Evolutionary conservation across 2,797 vertebrate species (phyloP), one percentile per base, ranked within the genome.

Genomic region (Artibeus lituratus): DNA sequence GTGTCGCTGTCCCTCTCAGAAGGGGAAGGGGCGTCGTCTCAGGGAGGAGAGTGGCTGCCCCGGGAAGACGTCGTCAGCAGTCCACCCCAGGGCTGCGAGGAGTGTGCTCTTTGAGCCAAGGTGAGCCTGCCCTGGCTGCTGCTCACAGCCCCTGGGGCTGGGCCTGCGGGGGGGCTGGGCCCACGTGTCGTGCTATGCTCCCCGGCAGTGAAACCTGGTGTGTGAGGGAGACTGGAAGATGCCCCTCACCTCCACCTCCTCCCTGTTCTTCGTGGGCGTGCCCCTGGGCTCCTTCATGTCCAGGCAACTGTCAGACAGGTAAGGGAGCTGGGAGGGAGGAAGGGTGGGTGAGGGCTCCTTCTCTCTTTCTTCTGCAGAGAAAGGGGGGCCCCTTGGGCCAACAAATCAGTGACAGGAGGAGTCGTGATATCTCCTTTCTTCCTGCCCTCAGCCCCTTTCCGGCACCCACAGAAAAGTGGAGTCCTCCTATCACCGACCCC

Each of bases 241-340:
- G 0, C 99, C 99, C 0, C 90, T 99, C 95, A 99, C 99, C 10
- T 98, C 99, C 95, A 99, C 99, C 10, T 98, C 99, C 42, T 99
- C 99, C 18, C 62, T 99, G 80, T 99, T 99, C 98, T 99, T 99
- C 91, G 96, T 98, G 94, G 99, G 99, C 0, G 99, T 99, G 86
- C 98, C 99, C n/a, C 59, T 98, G 0, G 99, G 99, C 55, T 99
- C 99, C 73, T 98, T 99, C 78, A 1, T 99, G 92, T 99, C 99
- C 0, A 99, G 99, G 94, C 99, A 99, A 96, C 97, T 99, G 26
- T 99, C 99, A 2, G 99, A 99, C 99, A 99, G 99, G 99, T 99
- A 98, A 98, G 26, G 2, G 81, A 3, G 0, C 11, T 2, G 26
- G 72, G 55, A 24, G 65, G 42, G 78, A 84, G 32, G 77, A 24